Base-by-base conservation (phyloP, 1,140 invertebrate species). In the Elysia chlorotica region DNA sequence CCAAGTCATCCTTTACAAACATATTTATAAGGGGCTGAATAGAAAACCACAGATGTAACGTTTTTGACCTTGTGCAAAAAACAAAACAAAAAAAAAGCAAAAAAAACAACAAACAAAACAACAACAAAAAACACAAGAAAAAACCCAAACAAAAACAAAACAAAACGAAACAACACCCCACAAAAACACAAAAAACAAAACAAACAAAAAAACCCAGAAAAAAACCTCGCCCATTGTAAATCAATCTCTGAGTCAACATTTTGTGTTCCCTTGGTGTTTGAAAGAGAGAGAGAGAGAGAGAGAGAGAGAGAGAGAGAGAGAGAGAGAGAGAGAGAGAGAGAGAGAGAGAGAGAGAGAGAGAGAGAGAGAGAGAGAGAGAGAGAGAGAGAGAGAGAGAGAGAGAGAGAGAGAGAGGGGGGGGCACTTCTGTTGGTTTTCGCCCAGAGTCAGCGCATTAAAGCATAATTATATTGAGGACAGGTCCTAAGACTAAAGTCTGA, bases 331-430 rank as follows among this genome's bases (percentile, higher is more conserved):
- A n/a, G n/a, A n/a, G n/a, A n/a, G n/a, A n/a, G n/a, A n/a, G n/a
- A n/a, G n/a, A n/a, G n/a, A n/a, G n/a, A n/a, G n/a, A n/a, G n/a
- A n/a, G n/a, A n/a, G n/a, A n/a, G n/a, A n/a, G n/a, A n/a, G n/a
- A n/a, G n/a, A n/a, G n/a, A n/a, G n/a, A n/a, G n/a, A n/a, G n/a
- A n/a, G n/a, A n/a, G n/a, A n/a, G n/a, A n/a, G 54, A 57, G 54
- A 57, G 54, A 57, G 54, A 57, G 54, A 57, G 54, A 57, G n/a
- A 57, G n/a, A 57, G 54, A 5, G 30, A 28, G 54, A n/a, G 30
- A 6, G n/a, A 6, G 4, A 57, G 4, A n/a, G 54, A 57, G 30
- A 6, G 30, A 57, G 54, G n/a, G 5, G n/a, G 54, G 5, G 54
- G 41, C 41, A 48, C 10, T 14, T 14, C 41, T 48, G n/a, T 48